phyloP scores from a whole-genome alignment of 2,888 invertebrate species.

The Maniola hyperantus region DNA sequence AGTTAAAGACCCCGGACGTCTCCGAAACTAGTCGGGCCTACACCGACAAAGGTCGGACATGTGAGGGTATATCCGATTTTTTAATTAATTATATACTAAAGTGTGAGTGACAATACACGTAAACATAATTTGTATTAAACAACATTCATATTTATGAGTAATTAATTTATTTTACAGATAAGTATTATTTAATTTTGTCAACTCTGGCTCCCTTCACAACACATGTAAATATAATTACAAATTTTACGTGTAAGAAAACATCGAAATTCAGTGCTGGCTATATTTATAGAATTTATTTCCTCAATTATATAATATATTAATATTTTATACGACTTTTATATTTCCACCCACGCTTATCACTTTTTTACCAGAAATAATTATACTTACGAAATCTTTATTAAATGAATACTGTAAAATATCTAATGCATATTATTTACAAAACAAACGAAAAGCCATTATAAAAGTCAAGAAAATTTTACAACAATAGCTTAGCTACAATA shows the following conservation, averaged over 20 bases:
- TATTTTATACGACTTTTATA: constrained; percentile 43
- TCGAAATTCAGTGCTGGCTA: constrained; percentile 79
- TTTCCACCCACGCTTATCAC: constrained; percentile 36
- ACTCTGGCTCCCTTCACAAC: constrained; percentile 52
- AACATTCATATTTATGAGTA: constrained; percentile 39
- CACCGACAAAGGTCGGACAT: neutral
- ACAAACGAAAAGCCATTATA: neutral
- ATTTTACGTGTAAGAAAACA: constrained; percentile 75
- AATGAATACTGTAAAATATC: neutral
- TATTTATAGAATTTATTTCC: constrained; percentile 58
- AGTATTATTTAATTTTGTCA: constrained; percentile 46
- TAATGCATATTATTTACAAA: neutral
- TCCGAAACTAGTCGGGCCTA: neutral
- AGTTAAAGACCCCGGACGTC: neutral
- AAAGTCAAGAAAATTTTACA: neutral
- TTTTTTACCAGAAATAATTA: neutral
- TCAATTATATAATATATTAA: constrained; percentile 31
- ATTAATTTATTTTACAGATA: constrained; percentile 41
- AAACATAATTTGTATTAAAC: constrained; percentile 35
- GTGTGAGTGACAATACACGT: neutral
- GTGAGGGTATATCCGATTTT: neutral
- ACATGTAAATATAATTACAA: constrained; percentile 74
- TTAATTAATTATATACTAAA: neutral
- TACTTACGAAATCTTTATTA: neutral
- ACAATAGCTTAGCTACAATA: neutral